Evolutionary conservation across 2,113 vertebrate species (phyloP).

Genomic region (Nibea coibor): DNA sequence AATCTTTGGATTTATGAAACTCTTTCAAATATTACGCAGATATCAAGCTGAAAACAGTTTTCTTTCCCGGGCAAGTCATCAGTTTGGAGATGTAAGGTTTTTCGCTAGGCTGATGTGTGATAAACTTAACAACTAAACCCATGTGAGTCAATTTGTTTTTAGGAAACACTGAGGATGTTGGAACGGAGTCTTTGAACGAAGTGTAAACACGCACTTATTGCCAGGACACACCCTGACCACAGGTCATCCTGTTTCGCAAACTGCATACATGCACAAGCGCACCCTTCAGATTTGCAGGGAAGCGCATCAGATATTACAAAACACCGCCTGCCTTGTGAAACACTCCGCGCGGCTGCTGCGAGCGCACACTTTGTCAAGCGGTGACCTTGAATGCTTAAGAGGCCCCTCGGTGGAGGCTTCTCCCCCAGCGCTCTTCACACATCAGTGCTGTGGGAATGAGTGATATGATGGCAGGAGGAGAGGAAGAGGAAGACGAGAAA

Average conservation of each 20-base stretch:
- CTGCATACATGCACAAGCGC: conserved; percentile 1
- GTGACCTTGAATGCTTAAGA: conserved; percentile 76
- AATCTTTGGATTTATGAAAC: conserved; percentile 16
- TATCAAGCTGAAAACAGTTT: conserved; percentile 15
- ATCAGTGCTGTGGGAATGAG: conserved; percentile 62
- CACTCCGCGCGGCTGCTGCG: conserved; percentile 35
- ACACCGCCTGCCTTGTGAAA: conserved; percentile 73
- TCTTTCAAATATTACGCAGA: neutral
- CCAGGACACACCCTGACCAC: conserved; percentile 52
- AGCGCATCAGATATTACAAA: conserved; percentile 74
- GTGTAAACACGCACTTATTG: conserved; percentile 40
- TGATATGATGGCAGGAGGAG: conserved; percentile 58
- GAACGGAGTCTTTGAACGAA: conserved; percentile 44
- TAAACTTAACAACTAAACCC: conserved; percentile 10
- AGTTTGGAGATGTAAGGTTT: conserved; percentile 6
- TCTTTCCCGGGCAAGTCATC: conserved; percentile 4
- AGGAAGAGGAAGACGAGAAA: conserved; percentile 20
- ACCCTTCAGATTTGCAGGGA: conserved; percentile 54
- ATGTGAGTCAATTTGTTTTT: conserved; percentile 24
- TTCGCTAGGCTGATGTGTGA: neutral
- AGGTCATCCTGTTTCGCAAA: conserved; percentile 68
- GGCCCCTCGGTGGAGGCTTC: conserved; percentile 54
- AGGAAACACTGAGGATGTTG: conserved; percentile 44
- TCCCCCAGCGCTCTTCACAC: conserved; percentile 68
- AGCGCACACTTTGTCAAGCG: conserved; percentile 54